Evolutionary conservation across 1,140 invertebrate genomes (phyloP).

Genomic region (Zaprionus nigranus): DNA sequence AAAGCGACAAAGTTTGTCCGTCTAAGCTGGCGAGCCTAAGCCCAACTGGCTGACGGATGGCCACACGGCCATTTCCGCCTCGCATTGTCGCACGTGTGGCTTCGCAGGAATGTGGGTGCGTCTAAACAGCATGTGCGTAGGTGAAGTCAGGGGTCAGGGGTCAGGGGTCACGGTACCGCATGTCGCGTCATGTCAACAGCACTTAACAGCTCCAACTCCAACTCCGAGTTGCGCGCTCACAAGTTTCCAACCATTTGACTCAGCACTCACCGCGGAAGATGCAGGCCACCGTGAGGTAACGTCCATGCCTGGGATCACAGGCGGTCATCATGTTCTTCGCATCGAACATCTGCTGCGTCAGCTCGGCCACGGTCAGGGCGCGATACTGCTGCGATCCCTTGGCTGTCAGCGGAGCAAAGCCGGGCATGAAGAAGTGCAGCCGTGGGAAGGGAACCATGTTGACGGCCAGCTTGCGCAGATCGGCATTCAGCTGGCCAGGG

Average conservation of each 20-base stretch:
- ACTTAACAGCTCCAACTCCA: slow-evolving; percentile 16
- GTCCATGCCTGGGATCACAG: slow-evolving; percentile 96
- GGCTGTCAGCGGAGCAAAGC: slow-evolving; percentile 97
- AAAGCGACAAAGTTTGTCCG: slow-evolving; percentile 76
- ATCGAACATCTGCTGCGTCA: slow-evolving; percentile 96
- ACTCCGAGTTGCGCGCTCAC: neutral
- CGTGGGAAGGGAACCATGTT: slow-evolving; percentile 99
- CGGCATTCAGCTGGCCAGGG: slow-evolving; percentile 94
- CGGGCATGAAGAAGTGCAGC: slow-evolving; percentile 98
- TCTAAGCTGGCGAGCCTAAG: slow-evolving; percentile 51
- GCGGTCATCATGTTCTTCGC: slow-evolving; percentile 98
- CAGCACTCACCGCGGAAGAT: slow-evolving; percentile 92
- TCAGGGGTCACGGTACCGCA: slow-evolving; percentile 10
- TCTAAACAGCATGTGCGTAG: slow-evolving; percentile 3
- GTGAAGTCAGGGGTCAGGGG: neutral
- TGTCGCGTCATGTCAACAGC: slow-evolving; percentile 47
- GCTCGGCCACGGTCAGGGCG: slow-evolving; percentile 93
- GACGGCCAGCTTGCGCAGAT: slow-evolving; percentile 97
- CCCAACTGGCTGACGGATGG: slow-evolving; percentile 47
- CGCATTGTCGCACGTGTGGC: slow-evolving; percentile 28
- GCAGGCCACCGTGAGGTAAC: slow-evolving; percentile 97
- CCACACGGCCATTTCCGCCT: slow-evolving; percentile 19
- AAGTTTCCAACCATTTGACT: slow-evolving; percentile 13
- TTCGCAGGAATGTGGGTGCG: slow-evolving; percentile 17
- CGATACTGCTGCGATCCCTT: slow-evolving; percentile 93